phyloP scores from a whole-genome alignment of 2,888 invertebrate genomes.

The Tryphoninae sp. region DNA sequence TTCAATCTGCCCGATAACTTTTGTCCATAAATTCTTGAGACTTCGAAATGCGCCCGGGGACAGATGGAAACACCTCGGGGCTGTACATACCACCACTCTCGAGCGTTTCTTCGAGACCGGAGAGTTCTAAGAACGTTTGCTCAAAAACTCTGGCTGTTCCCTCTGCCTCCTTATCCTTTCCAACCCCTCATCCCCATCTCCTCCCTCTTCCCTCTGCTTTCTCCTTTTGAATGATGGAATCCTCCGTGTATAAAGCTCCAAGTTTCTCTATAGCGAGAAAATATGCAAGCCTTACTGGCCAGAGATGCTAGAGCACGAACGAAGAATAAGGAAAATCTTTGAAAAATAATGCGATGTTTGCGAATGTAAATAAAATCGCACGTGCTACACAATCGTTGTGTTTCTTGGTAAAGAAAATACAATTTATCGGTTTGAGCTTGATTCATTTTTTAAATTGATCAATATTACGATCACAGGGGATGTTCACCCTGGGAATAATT shows the following conservation, averaged over 20 bases:
- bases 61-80: conserved; percentile 64
- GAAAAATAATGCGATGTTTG: conserved; percentile 5
- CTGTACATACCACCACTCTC: conserved; percentile 40
- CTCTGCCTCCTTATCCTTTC: background rate
- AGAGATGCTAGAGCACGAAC: background rate
- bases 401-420: background rate
- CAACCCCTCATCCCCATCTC: background rate
- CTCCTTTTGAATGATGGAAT: background rate
- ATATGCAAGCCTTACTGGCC: conserved; percentile 17
- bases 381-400: background rate
- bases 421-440: background rate
- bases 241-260: conserved; percentile 25
- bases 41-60: conserved; percentile 61
- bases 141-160: conserved; percentile 12
- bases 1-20: conserved; percentile 66
- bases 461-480: too few species aligned
- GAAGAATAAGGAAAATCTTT: conserved; percentile 11
- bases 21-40: conserved; percentile 69
- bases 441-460: too few species aligned
- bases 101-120: conserved; percentile 22
- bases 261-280: background rate
- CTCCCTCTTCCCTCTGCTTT: conserved; percentile 21
- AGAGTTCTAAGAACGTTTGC: conserved; percentile 44
- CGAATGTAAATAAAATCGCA: background rate
- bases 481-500: too few species aligned